A percentile compares a stretch with the other conserved stretches of the same genome.
Conservation (phyloP, 2,888 invertebrate genomes). For the Strigamia transsilvanica region DNA sequence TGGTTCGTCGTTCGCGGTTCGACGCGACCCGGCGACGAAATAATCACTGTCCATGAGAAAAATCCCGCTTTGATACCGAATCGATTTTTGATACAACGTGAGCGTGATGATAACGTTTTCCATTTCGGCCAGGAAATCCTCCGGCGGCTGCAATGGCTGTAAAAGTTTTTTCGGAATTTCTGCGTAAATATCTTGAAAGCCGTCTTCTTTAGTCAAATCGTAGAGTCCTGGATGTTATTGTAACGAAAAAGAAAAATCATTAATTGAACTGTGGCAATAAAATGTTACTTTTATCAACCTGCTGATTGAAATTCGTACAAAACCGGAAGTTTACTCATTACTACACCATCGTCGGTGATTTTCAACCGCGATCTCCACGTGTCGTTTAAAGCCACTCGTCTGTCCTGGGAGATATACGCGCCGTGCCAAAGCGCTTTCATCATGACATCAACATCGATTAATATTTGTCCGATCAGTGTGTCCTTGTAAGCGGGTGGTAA, state of each 20-base stretch:
- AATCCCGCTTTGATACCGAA: neutral
- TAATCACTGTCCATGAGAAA: constrained; percentile 40
- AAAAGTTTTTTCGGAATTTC: constrained; percentile 50
- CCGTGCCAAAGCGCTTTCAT: constrained; percentile 55
- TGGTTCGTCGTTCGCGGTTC: constrained; percentile 28
- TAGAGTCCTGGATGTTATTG: neutral
- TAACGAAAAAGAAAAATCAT: neutral
- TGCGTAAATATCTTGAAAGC: constrained; percentile 24
- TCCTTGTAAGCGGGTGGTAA: constrained; percentile 55
- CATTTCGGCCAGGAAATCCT: constrained; percentile 36
- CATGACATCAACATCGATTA: constrained; percentile 54
- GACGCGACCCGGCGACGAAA: constrained; percentile 34
- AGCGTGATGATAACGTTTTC: constrained; percentile 43
- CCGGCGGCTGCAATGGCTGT: constrained; percentile 23
- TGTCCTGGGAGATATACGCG: constrained; percentile 28
- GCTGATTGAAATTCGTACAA: constrained; percentile 52
- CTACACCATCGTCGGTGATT: constrained; percentile 51
- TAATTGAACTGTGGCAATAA: neutral
- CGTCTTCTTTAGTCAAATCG: constrained; percentile 51
- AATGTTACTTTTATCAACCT: constrained; percentile 48
- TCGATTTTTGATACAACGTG: constrained; percentile 44
- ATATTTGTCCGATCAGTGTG: constrained; percentile 53
- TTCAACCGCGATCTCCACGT: constrained; percentile 50
- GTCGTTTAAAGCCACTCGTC: constrained; percentile 51
- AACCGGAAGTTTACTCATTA: constrained; percentile 49